These are phyloP conservation scores for Tychaedon coryphoeus DNA, from an alignment of 2,113 vertebrate genomes.

Conservation along the genomic window DNA sequence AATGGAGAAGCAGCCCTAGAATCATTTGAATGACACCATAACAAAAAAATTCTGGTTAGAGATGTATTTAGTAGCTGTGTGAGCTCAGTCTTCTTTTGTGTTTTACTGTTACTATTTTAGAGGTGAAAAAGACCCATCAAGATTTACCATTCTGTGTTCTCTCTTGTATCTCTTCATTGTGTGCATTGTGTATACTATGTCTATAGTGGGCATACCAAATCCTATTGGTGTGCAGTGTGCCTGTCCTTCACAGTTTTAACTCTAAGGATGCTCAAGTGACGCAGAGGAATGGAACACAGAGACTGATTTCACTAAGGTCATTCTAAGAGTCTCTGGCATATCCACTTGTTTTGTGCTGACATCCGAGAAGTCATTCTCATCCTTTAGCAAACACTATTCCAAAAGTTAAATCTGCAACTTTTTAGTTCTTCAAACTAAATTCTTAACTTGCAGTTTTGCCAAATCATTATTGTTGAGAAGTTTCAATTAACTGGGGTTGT, in stretches of 20 bases:
- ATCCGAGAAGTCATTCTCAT: neutral
- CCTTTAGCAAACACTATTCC: neutral
- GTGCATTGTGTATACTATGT: neutral
- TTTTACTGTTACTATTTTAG: neutral
- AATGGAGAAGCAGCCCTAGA: neutral
- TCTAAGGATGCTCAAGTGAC: neutral
- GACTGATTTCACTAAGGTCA: neutral
- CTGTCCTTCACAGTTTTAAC: neutral
- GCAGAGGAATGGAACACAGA: neutral
- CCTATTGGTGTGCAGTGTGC: rapidly evolving
- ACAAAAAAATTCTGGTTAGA: neutral
- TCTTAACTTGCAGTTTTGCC: neutral
- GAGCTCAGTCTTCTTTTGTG: neutral
- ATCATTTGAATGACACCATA: neutral
- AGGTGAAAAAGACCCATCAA: neutral
- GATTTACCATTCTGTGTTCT: neutral
- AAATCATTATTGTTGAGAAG: neutral
- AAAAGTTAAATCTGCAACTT: neutral
- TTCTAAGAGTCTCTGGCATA: neutral
- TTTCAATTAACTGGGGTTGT: neutral
- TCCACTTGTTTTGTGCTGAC: rapidly evolving
- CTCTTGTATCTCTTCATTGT: neutral
- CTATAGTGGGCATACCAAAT: neutral
- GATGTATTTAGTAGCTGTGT: neutral
- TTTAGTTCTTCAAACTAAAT: neutral